Percentiles rank a stretch among this genome's conserved stretches.
Evolutionary conservation across 2,113 vertebrate genomes (phyloP).

Genomic region (Ameiurus melas): DNA sequence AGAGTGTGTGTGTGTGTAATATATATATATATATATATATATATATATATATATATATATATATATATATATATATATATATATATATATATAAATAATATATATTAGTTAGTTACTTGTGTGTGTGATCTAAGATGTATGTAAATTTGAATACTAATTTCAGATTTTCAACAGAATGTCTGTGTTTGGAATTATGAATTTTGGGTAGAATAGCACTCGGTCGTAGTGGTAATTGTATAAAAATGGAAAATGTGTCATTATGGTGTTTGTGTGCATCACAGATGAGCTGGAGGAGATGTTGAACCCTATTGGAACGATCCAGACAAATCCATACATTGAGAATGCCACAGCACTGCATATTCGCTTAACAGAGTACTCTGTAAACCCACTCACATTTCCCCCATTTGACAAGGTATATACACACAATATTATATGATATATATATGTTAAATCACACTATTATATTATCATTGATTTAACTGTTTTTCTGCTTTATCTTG

Average conservation of each 20-base stretch:
- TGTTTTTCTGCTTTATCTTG: constrained; percentile 28
- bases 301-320: constrained; percentile 96
- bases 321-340: constrained; percentile 95
- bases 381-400: constrained; percentile 84
- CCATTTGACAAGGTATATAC: constrained; percentile 93
- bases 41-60: too few species aligned
- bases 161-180: background rate
- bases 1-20: too few species aligned
- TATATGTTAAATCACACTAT: background rate
- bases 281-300: constrained; percentile 99
- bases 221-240: background rate
- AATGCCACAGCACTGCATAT: constrained; percentile 93
- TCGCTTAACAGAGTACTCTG: constrained; percentile 85
- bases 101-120: too few species aligned
- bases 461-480: background rate
- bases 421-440: background rate
- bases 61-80: too few species aligned
- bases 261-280: constrained; percentile 58
- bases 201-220: background rate
- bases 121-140: background rate
- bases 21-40: too few species aligned
- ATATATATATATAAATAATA: too few species aligned
- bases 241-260: background rate
- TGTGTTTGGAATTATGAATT: background rate
- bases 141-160: background rate